These are phyloP conservation scores for Schmidtea mediterranea DNA, from an alignment of 1,140 invertebrate species.

Conservation along the genomic window DNA sequence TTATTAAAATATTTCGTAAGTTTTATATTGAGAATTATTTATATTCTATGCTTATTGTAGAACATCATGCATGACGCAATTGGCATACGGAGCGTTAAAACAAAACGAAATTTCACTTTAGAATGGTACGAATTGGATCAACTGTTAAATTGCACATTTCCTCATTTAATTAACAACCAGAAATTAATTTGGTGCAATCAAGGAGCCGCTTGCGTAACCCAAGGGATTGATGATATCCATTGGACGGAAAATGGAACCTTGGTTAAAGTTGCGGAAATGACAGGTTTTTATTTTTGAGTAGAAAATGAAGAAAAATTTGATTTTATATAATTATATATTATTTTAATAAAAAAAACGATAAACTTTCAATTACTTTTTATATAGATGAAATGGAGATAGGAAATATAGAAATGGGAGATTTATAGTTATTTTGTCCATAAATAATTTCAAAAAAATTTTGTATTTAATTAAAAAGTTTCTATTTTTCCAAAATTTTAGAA, in stretches of 20 bases:
- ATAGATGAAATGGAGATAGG: no score
- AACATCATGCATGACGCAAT: slow-evolving; percentile 24
- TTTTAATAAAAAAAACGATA: no score
- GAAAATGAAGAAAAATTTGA: no score
- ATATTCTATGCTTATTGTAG: slow-evolving; percentile 10
- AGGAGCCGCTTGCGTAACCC: slow-evolving; percentile 19
- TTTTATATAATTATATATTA: no score
- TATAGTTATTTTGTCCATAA: no score
- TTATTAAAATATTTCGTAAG: slow-evolving; percentile 18
- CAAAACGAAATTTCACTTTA: slow-evolving; percentile 19
- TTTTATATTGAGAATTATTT: slow-evolving; percentile 5
- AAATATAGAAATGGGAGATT: no score
- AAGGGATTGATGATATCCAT: slow-evolving; percentile 17
- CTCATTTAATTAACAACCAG: slow-evolving; percentile 14
- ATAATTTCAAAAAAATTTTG: no score
- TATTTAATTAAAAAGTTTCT: no score
- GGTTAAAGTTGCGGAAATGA: slow-evolving; percentile 15
- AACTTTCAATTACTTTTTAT: no score
- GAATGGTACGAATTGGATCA: slow-evolving; percentile 24
- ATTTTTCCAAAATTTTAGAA: no score
- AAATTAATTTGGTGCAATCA: slow-evolving; percentile 21
- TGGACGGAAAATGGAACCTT: slow-evolving; percentile 19
- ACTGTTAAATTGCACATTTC: slow-evolving; percentile 23
- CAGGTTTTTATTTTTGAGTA: slow-evolving; percentile 13
- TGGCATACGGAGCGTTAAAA: slow-evolving; percentile 16